These are phyloP conservation scores for Ametastegia equiseti DNA, from an alignment of 2,888 invertebrate species.

Conservation along the genomic window DNA sequence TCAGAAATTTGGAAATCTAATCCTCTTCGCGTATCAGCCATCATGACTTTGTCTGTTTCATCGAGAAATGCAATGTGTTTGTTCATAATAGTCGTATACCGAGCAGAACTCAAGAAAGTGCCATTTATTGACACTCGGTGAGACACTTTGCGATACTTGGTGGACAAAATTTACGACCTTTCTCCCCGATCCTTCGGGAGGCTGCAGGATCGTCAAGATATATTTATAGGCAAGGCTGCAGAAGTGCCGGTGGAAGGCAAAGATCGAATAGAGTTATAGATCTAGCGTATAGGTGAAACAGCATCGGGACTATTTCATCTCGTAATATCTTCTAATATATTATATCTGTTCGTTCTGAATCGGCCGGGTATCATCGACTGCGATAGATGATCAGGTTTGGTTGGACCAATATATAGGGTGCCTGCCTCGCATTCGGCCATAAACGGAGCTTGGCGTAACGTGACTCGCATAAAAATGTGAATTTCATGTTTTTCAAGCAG, in stretches of 20 bases:
- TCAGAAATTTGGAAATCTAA: too few relatives aligned
- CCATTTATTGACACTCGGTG: conserved; percentile 24
- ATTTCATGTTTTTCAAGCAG: conserved; percentile 44
- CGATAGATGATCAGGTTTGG: conserved; percentile 31
- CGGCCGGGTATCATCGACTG: conserved; percentile 22
- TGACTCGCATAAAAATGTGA: conserved; percentile 47
- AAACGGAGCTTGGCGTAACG: conserved; percentile 47
- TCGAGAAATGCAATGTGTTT: not conserved
- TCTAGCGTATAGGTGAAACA: not conserved
- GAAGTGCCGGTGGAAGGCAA: not conserved
- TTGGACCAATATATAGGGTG: not conserved
- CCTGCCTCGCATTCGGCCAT: conserved; percentile 28
- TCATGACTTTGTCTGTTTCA: too few relatives aligned
- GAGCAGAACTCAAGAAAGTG: not conserved
- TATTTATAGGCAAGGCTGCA: conserved; percentile 1
- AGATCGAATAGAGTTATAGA: not conserved
- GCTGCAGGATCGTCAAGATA: conserved; percentile 19
- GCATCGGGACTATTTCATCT: not conserved
- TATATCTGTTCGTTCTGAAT: conserved; percentile 14
- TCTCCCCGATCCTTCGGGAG: not conserved
- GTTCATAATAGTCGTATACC: conserved; percentile 34
- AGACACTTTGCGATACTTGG: conserved; percentile 23
- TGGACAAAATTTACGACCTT: conserved; percentile 24
- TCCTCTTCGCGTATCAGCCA: too few relatives aligned
- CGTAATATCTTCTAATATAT: conserved; percentile 28